These are phyloP conservation scores for Ophion costatus DNA, from an alignment of 2,888 invertebrate species.

Conservation along the genomic window DNA sequence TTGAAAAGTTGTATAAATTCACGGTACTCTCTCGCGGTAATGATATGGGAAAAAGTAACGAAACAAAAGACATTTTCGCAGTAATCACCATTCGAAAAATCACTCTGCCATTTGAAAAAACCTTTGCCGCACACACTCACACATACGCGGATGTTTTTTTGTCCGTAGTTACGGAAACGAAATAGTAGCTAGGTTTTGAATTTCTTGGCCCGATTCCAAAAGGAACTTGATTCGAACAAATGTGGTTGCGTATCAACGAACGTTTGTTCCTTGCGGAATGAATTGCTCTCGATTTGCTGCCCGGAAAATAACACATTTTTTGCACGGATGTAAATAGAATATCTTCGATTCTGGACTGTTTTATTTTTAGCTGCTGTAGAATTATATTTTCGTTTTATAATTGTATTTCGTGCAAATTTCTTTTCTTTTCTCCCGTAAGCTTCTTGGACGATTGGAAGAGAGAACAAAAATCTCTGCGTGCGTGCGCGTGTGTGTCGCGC, in stretches of 20 bases:
- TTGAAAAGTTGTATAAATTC: neutral
- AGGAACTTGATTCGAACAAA: neutral
- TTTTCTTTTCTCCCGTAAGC: constrained; percentile 17
- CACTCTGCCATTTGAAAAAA: neutral
- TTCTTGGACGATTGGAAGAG: constrained; percentile 25
- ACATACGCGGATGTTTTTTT: neutral
- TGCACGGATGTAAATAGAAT: constrained; percentile 5
- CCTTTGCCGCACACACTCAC: neutral
- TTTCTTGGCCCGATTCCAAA: neutral
- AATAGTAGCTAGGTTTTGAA: neutral
- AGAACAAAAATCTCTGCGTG: constrained; percentile 36
- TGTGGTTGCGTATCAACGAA: neutral
- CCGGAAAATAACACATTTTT: neutral
- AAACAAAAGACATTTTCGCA: neutral
- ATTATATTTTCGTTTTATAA: neutral
- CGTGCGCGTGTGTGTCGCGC: constrained; percentile 10
- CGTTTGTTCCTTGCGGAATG: neutral
- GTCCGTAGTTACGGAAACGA: neutral
- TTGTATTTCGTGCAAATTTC: neutral
- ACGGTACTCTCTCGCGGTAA: neutral
- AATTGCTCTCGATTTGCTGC: neutral
- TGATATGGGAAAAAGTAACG: neutral
- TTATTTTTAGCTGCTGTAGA: neutral
- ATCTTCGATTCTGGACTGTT: neutral
- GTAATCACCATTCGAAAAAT: neutral